phyloP scores from a whole-genome alignment of 2,888 invertebrate genomes.

The Suillia variegata region DNA sequence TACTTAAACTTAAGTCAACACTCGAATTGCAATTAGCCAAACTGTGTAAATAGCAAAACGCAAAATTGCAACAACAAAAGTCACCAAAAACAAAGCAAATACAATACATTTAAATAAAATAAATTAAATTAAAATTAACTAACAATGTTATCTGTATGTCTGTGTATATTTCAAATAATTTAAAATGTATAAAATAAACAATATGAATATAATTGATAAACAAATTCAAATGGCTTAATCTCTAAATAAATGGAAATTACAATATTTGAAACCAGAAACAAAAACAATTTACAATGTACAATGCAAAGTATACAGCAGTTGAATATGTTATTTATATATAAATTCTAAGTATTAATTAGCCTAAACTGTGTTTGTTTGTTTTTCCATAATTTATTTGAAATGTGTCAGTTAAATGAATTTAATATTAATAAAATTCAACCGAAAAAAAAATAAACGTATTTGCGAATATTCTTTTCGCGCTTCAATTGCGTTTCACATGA shows the following conservation, averaged over 20 bases:
- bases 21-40: too few species aligned
- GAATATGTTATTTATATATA: constrained; percentile 38
- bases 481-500: not conserved
- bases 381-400: constrained; percentile 35
- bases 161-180: not conserved
- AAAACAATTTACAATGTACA: constrained; percentile 6
- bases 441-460: constrained; percentile 6
- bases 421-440: constrained; percentile 35
- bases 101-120: not conserved
- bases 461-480: too few species aligned
- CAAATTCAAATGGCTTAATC: not conserved
- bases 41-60: not conserved
- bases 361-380: constrained; percentile 36
- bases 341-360: constrained; percentile 37
- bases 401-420: constrained; percentile 41
- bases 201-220: not conserved
- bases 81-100: not conserved
- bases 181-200: not conserved
- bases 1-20: not conserved
- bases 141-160: not conserved
- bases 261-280: too few species aligned
- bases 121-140: not conserved
- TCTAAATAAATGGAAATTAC: too few species aligned
- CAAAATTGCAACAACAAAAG: not conserved
- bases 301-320: constrained; percentile 17